Evolutionary conservation across 2,113 vertebrate species (phyloP).

Genomic region (Numenius arquata): DNA sequence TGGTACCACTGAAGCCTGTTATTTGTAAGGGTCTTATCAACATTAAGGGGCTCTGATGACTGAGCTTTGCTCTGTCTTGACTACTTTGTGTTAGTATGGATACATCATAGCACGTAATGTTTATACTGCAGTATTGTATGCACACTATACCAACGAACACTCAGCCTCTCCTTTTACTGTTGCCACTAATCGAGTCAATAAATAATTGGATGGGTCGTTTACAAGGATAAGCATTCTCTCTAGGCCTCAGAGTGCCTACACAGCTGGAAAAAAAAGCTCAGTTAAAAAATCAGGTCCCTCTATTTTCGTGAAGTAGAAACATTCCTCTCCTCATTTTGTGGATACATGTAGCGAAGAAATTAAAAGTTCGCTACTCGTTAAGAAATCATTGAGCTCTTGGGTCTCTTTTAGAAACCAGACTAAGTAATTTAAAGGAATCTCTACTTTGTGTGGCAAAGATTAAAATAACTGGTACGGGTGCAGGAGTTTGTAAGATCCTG

Average conservation of each 20-base stretch:
- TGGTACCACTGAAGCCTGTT: background rate
- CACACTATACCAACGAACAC: background rate
- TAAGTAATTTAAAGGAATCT: constrained; percentile 31
- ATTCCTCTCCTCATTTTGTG: constrained; percentile 31
- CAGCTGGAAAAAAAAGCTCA: constrained; percentile 20
- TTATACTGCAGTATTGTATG: background rate
- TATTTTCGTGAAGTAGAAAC: background rate
- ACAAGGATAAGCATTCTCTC: constrained; percentile 9
- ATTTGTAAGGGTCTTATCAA: background rate
- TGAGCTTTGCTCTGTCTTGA: background rate
- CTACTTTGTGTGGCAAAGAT: constrained; percentile 14
- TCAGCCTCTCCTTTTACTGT: background rate
- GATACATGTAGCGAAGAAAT: constrained; percentile 34
- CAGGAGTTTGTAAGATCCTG: constrained; percentile 28
- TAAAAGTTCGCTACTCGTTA: constrained; percentile 37
- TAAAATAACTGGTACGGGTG: constrained; percentile 28
- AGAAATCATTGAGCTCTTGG: constrained; percentile 49
- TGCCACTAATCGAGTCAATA: background rate
- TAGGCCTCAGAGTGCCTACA: background rate
- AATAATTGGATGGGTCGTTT: constrained; percentile 9
- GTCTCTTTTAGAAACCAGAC: constrained; percentile 41
- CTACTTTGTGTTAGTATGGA: background rate
- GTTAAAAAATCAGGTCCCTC: constrained; percentile 34
- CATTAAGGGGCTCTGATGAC: background rate
- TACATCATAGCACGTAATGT: background rate